phyloP scores from a whole-genome alignment of 1,140 invertebrate genomes.

The Phymastichus coffea region DNA sequence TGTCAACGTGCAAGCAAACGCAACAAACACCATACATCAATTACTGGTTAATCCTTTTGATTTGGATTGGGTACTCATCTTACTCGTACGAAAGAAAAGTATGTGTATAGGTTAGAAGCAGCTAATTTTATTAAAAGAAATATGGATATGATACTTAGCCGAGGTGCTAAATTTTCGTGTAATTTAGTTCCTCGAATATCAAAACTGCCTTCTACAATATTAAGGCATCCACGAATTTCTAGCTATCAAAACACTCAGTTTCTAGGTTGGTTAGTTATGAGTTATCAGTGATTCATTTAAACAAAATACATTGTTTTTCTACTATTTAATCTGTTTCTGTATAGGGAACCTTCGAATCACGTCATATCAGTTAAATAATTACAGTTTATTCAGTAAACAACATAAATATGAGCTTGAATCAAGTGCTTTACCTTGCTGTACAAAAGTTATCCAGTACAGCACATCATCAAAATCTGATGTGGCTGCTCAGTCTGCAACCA shows the following conservation, averaged over 20 bases:
- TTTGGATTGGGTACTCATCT: no score
- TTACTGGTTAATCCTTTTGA: no score
- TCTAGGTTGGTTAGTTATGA: conserved; percentile 29
- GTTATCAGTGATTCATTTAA: background rate
- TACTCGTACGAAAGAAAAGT: no score
- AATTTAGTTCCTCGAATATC: conserved; percentile 14
- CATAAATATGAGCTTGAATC: no score
- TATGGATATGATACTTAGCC: conserved; percentile 35
- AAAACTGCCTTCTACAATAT: conserved; percentile 25
- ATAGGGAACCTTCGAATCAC: background rate
- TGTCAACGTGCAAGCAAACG: no score
- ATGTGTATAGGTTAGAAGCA: no score
- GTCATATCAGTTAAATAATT: background rate
- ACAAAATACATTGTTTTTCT: background rate
- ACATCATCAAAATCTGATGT: background rate
- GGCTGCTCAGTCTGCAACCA: conserved; percentile 17
- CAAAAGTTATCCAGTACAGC: no score
- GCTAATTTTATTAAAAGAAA: no score
- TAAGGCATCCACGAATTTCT: conserved; percentile 1
- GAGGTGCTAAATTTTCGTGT: conserved; percentile 22
- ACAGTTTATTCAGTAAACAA: background rate
- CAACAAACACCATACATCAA: no score
- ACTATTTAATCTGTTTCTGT: background rate
- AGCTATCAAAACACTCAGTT: conserved; percentile 18
- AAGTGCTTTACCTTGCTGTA: no score